Percentiles rank a stretch among this genome's conserved stretches.
Evolutionary conservation across 35 echinoderm and acorn worm species (phyloP).

Genomic region (Lytechinus variegatus): DNA sequence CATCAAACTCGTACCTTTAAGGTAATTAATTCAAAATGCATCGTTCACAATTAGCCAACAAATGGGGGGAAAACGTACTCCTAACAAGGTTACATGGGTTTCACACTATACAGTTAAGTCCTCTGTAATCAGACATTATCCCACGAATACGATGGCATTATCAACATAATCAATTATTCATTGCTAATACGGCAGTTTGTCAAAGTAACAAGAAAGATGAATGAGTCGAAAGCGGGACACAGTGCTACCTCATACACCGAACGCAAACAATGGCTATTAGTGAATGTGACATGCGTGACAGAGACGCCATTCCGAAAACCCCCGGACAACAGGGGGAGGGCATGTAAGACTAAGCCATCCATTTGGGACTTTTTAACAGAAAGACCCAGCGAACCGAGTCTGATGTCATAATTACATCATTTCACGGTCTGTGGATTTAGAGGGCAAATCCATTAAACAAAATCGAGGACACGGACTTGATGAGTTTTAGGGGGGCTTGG

Average conservation of each 20-base stretch:
- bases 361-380: not conserved
- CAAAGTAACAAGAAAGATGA: not conserved
- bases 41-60: not conserved
- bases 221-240: not conserved
- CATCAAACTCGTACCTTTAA: not conserved
- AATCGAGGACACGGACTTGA: not conserved
- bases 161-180: slow-evolving; percentile 20
- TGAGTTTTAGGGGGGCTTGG: not conserved
- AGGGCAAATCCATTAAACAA: not conserved
- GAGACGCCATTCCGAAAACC: not conserved
- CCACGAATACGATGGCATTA: not conserved
- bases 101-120: not conserved
- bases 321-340: not conserved
- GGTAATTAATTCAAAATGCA: not conserved
- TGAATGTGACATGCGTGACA: not conserved
- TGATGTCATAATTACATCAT: slow-evolving; percentile 47
- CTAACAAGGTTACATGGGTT: not conserved
- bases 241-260: not conserved
- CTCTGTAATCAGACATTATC: not conserved
- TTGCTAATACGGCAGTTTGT: not conserved
- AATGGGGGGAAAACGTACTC: not conserved
- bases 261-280: slow-evolving; percentile 3
- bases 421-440: slow-evolving; percentile 18
- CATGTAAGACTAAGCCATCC: not conserved
- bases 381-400: not conserved